phyloP scores from a whole-genome alignment of 2,888 invertebrate genomes.

The Holacanthella duospinosa region DNA sequence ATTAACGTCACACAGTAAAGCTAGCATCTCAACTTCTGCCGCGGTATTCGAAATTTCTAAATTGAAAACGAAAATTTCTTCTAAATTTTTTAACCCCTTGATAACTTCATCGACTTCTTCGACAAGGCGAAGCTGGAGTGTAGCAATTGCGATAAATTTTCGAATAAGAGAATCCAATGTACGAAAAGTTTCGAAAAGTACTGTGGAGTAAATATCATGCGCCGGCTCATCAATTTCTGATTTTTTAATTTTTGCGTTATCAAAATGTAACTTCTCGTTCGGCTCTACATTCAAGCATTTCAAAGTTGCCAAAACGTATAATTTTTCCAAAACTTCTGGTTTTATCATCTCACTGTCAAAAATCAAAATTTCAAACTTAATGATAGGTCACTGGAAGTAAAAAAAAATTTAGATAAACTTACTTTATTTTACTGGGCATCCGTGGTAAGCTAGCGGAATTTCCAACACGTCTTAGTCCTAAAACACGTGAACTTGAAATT shows the following conservation, averaged over 20 bases:
- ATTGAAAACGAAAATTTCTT: slow-evolving; percentile 17
- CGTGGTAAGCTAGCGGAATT: neutral
- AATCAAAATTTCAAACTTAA: neutral
- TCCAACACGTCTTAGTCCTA: neutral
- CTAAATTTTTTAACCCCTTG: slow-evolving; percentile 11
- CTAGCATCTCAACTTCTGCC: slow-evolving; percentile 14
- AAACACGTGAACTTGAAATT: neutral
- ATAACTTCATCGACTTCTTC: slow-evolving; percentile 22
- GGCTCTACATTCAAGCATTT: neutral
- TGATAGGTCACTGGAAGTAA: neutral
- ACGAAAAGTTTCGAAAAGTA: slow-evolving; percentile 13
- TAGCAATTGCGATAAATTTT: slow-evolving; percentile 17
- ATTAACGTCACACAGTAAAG: slow-evolving; percentile 19
- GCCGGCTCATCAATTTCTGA: neutral
- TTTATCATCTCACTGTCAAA: slow-evolving; percentile 16
- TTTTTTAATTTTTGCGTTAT: neutral
- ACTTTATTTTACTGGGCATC: neutral
- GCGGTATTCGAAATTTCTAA: slow-evolving; percentile 7
- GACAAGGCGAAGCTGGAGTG: slow-evolving; percentile 18
- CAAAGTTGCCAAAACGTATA: slow-evolving; percentile 8
- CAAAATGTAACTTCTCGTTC: too few relatives aligned
- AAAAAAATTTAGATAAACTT: neutral
- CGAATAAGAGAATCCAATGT: slow-evolving; percentile 17
- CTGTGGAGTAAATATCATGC: neutral
- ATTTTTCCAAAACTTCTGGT: slow-evolving; percentile 16